Evolutionary conservation across 2,888 invertebrate genomes (phyloP), one percentile per base, ranked within the genome.

Genomic region (Aspidiotus rigidus): DNA sequence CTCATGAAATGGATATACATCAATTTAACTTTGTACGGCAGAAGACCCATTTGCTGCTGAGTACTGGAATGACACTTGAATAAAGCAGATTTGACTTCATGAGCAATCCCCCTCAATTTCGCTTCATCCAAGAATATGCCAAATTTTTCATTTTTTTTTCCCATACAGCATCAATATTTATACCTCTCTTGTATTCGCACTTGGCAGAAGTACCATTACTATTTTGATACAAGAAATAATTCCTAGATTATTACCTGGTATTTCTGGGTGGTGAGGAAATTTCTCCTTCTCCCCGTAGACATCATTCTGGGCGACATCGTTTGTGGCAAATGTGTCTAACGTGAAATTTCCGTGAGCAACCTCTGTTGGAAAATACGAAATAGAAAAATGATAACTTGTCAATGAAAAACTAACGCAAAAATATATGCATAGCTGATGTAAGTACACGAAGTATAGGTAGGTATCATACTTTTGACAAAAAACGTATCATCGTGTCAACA

Each of bases 341-440:
- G 86, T 85, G 79, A 89, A 87, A 79, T 90, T 90, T 10, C 83
- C 84, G 72, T 80, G 79, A 17, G 83, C 82, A 15, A 81, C 77
- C 74, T 81, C 83, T 83, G 66, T 59, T 28, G 17, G 16, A 59
- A 57, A 63, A 49, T 10, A 62, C 41, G 55, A 16, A 62, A 62
- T 17, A 69, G 60, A 69, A 42, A 53, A 49, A 61, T 15, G 15
- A 55, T 64, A 66, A 17, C 53, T 63, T 63, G 49, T 15, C 59
- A 28, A 40, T 49, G 54, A 71, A 53, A 56, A 62, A 59, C 15
- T n/a, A 42, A 56, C 40, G n/a, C 40, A 39, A 69, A n/a, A 62
- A 41, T 44, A 44, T 28, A 60, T 16, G 69, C 41, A 61, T 42
- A 60, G 41, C 41, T 55, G 39, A 53, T 60, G 40, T n/a, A n/a